phyloP scores from a whole-genome alignment of 1,140 invertebrate genomes.

The Drosophila bocqueti region DNA sequence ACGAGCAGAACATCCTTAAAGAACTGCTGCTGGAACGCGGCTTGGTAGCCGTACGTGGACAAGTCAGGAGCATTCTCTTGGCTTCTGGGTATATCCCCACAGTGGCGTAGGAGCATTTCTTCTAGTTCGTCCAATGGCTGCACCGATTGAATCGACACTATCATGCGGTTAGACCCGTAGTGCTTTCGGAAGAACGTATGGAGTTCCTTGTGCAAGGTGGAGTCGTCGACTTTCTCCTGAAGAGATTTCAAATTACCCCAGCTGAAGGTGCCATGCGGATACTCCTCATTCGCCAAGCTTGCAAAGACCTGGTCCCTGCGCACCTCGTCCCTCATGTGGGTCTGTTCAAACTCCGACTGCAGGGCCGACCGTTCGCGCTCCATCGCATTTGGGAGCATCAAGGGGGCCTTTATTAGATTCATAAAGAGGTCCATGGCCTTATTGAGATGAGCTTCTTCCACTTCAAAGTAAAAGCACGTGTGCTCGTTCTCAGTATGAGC shows the following conservation, averaged over 20 bases:
- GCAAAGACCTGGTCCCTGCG: constrained; percentile 89
- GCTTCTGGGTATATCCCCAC: constrained; percentile 89
- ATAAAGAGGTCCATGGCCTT: constrained; percentile 93
- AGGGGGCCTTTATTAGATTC: constrained; percentile 94
- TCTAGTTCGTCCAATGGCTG: constrained; percentile 91
- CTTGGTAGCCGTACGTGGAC: constrained; percentile 71
- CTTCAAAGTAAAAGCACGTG: constrained; percentile 95
- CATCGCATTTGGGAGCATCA: constrained; percentile 94
- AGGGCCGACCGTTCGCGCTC: constrained; percentile 95
- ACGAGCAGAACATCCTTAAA: constrained; percentile 90
- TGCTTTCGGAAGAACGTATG: constrained; percentile 92
- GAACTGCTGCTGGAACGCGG: constrained; percentile 89
- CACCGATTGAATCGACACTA: constrained; percentile 91
- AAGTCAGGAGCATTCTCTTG: constrained; percentile 87
- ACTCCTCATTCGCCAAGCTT: constrained; percentile 88
- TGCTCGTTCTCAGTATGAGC: constrained; percentile 93
- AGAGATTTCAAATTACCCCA: constrained; percentile 94
- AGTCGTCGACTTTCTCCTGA: constrained; percentile 88
- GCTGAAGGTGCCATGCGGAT: constrained; percentile 92
- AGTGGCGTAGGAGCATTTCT: constrained; percentile 87
- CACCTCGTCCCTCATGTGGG: constrained; percentile 65
- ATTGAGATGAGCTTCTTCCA: constrained; percentile 90
- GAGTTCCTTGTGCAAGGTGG: constrained; percentile 88
- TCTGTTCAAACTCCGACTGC: constrained; percentile 89
- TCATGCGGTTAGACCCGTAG: constrained; percentile 96